Evolutionary conservation across 2,797 vertebrate genomes (phyloP), one percentile per base, ranked within the genome.

Genomic region (Alauda arvensis): DNA sequence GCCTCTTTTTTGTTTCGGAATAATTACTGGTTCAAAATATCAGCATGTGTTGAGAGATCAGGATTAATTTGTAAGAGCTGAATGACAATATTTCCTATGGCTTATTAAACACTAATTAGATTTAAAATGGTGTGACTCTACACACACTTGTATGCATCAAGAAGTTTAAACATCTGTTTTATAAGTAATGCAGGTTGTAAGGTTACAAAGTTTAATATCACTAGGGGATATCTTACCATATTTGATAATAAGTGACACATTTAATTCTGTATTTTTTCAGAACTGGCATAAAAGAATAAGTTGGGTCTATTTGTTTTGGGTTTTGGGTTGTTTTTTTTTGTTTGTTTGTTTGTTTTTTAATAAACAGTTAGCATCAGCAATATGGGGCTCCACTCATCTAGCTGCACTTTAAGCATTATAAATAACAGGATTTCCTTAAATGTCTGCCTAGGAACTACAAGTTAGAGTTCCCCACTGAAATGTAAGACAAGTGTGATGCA

Each of bases 51-150:
- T 96, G 93, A 95, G 89, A 96, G 87, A 96, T 91, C 88, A 87
- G 87, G 92, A 94, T 94, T 95, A 93, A 96, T 95, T 95, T 95
- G 68, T 90, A 90, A 90, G 86, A 87, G 83, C 82, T 93, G 92
- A 94, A 89, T 95, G 88, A 92, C 94, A 96, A 87, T 86, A 93
- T 95, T 96, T 95, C 90, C 88, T 95, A 94, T 89, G 83, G 52
- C 59, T 96, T 96, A 95, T 96, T 96, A 96, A 96, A 85, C 75
- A 87, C 83, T 96, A 96, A 96, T 96, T 96, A 95, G 82, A 95
- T 96, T 95, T 95, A 77, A 91, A 95, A 90, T 4, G 24, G 29
- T 93, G 88, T 94, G 93, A 94, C 72, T 95, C 57, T 93, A 80
- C 93, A 91, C 76, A 76, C 43, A 89, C 56, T 93, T 91, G 28